Percentiles rank a stretch among this genome's conserved stretches.
Conservation (phyloP, 2,888 invertebrate species). For the Lasioglossum morio region DNA sequence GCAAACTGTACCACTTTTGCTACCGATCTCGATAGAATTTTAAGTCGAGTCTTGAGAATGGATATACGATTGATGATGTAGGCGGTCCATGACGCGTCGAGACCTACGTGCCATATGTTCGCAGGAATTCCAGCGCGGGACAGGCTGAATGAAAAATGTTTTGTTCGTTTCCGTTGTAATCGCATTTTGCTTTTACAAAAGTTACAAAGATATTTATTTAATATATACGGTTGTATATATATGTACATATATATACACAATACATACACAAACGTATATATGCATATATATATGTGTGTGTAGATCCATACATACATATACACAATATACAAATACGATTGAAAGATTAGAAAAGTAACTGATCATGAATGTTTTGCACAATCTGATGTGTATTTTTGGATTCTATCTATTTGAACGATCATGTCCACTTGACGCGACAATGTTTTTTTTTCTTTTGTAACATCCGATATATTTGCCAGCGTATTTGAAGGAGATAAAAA, state of each 20-base stretch:
- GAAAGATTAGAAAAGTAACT: not conserved
- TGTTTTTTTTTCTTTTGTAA: slow-evolving; percentile 19
- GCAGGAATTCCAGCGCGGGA: not conserved
- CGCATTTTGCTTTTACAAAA: not conserved
- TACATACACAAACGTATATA: too few relatives aligned
- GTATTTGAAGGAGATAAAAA: slow-evolving; percentile 13
- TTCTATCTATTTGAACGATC: not conserved
- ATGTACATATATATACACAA: too few relatives aligned
- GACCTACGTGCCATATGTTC: slow-evolving; percentile 3
- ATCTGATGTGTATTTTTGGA: not conserved
- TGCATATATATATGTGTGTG: too few relatives aligned
- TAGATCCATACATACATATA: too few relatives aligned
- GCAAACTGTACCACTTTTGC: not conserved
- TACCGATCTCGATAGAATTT: slow-evolving; percentile 5
- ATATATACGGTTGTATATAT: not conserved
- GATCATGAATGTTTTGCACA: not conserved
- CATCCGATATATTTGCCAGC: slow-evolving; percentile 29
- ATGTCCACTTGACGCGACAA: not conserved
- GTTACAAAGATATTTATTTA: not conserved
- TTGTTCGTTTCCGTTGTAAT: not conserved
- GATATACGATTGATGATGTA: not conserved
- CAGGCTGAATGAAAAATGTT: not conserved
- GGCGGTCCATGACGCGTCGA: slow-evolving; percentile 23
- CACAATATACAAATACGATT: not conserved
- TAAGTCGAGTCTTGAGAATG: not conserved